Evolutionary conservation across 1,140 invertebrate species (phyloP).

Genomic region (Batillaria attramentaria): DNA sequence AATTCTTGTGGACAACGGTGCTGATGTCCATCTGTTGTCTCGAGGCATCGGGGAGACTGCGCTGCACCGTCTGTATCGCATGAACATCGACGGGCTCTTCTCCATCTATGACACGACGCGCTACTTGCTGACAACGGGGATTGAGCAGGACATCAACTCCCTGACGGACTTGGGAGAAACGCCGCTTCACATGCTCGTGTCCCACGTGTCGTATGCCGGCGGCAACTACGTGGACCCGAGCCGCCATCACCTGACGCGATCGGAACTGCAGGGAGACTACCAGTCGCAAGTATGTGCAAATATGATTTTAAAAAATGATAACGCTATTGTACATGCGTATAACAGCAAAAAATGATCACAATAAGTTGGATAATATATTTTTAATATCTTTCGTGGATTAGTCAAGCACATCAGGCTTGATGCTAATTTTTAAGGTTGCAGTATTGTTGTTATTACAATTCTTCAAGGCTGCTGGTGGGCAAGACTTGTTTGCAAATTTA

Average conservation of each 20-base stretch:
- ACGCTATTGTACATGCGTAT: background rate
- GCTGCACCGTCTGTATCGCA: constrained; percentile 64
- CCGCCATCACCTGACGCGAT: constrained; percentile 34
- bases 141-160: constrained; percentile 65
- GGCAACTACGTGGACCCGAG: constrained; percentile 56
- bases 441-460: no score
- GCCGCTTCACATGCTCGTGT: constrained; percentile 62
- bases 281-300: constrained; percentile 52
- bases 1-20: constrained; percentile 60
- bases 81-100: constrained; percentile 62
- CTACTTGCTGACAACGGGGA: constrained; percentile 65
- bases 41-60: constrained; percentile 58
- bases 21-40: constrained; percentile 57
- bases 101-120: constrained; percentile 66
- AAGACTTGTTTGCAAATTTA: no score
- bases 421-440: no score
- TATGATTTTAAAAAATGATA: background rate
- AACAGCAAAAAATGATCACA: no score
- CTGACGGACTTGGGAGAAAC: constrained; percentile 62
- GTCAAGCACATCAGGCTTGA: no score
- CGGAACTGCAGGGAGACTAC: constrained; percentile 59
- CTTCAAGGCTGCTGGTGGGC: no score
- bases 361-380: no score
- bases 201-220: constrained; percentile 63
- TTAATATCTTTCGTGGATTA: no score